Evolutionary conservation across 2,888 invertebrate genomes (phyloP).

Genomic region (Iphiclides podalirius): DNA sequence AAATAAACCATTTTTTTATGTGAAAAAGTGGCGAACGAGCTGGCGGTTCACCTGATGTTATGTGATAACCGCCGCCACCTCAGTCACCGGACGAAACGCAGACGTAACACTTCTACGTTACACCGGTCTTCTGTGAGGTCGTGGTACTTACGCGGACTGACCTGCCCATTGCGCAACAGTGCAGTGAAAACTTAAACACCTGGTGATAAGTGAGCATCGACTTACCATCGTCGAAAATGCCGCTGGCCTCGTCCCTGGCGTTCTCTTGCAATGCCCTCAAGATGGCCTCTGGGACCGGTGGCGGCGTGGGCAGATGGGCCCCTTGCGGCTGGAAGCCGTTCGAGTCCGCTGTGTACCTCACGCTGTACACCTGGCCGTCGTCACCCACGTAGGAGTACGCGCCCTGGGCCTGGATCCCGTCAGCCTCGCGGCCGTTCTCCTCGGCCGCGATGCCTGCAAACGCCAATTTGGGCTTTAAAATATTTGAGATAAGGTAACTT

Average conservation of each 20-base stretch:
- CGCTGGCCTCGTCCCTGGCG: constrained; percentile 76
- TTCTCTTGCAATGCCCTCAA: constrained; percentile 70
- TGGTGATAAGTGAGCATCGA: too few species aligned
- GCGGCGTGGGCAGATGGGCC: constrained; percentile 79
- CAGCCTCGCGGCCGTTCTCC: constrained; percentile 59
- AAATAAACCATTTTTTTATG: too few species aligned
- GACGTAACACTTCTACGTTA: too few species aligned
- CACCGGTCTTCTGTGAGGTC: too few species aligned
- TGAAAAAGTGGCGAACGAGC: too few species aligned
- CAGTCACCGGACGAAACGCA: too few species aligned
- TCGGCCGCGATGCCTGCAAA: constrained; percentile 65
- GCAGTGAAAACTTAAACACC: too few species aligned
- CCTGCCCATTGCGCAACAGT: too few species aligned
- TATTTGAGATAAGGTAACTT: not conserved
- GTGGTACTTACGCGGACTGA: too few species aligned
- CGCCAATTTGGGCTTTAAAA: not conserved
- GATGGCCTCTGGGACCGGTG: constrained; percentile 80
- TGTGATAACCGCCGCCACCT: too few species aligned
- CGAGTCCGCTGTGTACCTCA: constrained; percentile 66
- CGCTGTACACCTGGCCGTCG: constrained; percentile 78
- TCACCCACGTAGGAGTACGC: constrained; percentile 81
- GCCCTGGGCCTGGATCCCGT: constrained; percentile 76
- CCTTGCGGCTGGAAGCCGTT: constrained; percentile 77
- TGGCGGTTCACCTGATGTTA: too few species aligned
- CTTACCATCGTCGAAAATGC: constrained; percentile 75